Evolutionary conservation across 2,113 vertebrate genomes (phyloP), one percentile per base, ranked within the genome.

Genomic region (Corydoras maculifer): DNA sequence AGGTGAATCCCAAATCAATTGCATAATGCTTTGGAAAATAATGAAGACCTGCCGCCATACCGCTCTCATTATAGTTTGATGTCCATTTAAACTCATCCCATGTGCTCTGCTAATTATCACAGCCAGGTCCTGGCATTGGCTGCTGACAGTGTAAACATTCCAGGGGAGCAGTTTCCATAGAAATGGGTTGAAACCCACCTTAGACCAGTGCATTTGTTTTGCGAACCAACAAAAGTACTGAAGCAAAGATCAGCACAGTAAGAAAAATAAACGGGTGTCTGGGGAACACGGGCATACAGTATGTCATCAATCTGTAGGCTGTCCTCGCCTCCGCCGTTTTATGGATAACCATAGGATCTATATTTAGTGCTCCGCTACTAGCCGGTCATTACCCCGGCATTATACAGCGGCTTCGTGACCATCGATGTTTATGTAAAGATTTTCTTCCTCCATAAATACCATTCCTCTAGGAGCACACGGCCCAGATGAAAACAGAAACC

Each of bases 21-120:
- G 32, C 76, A 76, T 85, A 81, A 79, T 82, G 83, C 86, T 86
- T 87, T 79, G 86, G 85, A 85, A 78, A 80, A 71, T 78, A 80
- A 58, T 77, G 80, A 83, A 63, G 66, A 72, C 76, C 75, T 75
- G 18, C 48, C 62, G 31, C 51, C 60, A 43, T 82, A 75, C 71
- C 75, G 79, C 65, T 70, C 62, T 72, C 31, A 35, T 72, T 78
- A 79, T 74, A 80, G 80, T 84, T 82, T 86, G 78, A 87, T 83
- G 84, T 87, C 75, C 71, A 80, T 84, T 80, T 79, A 83, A 85
- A 79, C 80, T 78, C 65, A 72, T 76, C 81, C 62, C 65, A 65
- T 79, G 76, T 78, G 71, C 72, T 54, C 62, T 62, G 78, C 77
- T 86, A 85, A 88, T 86, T 85, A 83, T 85, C 81, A 84, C 62